Percentiles rank a stretch among this genome's conserved stretches.
Evolutionary conservation across 2,113 vertebrate genomes (phyloP).

Genomic region (Xiphophorus maculatus): DNA sequence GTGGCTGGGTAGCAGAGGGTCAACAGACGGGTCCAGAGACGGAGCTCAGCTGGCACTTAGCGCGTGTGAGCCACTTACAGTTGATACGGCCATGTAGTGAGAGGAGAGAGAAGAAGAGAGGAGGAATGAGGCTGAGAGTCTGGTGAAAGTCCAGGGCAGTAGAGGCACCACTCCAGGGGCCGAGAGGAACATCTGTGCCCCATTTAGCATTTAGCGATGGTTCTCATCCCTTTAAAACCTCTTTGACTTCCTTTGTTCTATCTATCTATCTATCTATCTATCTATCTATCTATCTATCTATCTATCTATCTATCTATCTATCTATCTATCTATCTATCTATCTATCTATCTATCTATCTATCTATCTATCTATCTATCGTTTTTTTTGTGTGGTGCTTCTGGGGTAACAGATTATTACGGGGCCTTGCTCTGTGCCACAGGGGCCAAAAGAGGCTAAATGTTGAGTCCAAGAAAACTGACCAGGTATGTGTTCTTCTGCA

Average conservation of each 20-base stretch:
- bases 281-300: constrained; percentile 11
- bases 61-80: constrained; percentile 58
- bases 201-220: constrained; percentile 69
- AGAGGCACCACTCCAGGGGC: constrained; percentile 68
- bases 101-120: constrained; percentile 18
- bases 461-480: constrained; percentile 19
- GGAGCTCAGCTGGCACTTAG: constrained; percentile 66
- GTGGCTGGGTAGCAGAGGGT: constrained; percentile 58
- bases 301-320: background rate
- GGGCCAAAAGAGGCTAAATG: constrained; percentile 55
- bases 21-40: constrained; percentile 56
- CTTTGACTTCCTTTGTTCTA: constrained; percentile 12
- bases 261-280: constrained; percentile 12
- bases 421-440: constrained; percentile 20
- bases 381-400: background rate
- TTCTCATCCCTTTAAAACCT: constrained; percentile 46
- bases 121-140: constrained; percentile 61
- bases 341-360: constrained; percentile 10
- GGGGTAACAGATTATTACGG: constrained; percentile 43
- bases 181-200: constrained; percentile 74
- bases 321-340: constrained; percentile 5
- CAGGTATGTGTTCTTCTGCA: constrained; percentile 39
- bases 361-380: constrained; percentile 8
- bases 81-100: constrained; percentile 18
- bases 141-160: constrained; percentile 68